Base-by-base conservation (phyloP, 2,888 invertebrate species). In the Lamellibrachia columna region DNA sequence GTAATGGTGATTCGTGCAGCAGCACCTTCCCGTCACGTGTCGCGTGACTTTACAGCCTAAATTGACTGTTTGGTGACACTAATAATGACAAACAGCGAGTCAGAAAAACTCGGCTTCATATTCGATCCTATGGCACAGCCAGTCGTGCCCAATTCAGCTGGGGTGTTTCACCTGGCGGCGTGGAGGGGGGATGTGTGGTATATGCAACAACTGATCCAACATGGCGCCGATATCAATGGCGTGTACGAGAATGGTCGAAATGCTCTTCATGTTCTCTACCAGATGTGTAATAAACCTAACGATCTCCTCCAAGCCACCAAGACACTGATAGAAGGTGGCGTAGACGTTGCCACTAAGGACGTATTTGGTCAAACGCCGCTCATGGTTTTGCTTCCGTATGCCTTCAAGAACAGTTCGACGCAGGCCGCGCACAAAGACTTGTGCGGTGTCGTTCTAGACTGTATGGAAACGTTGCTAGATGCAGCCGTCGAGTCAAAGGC, bases 261-360 rank as follows among this genome's bases (percentile, higher is more conserved):
- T 3, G 92, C 93, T 6, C 90, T 94, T 55, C 94, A 94, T 58
- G 93, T 93, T 53, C 92, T 94, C 22, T 94, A 94, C 90, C 91
- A 91, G 60, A 93, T 93, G 92, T 94, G 94, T 92, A 93, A 93
- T 92, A 94, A 94, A 90, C 94, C 94, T 6, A n/a, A 90, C 8
- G 94, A 94, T 90, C 90, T 94, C 11, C 58, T 92, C 0, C 52
- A 28, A 7, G 55, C 90, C 55, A 94, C 94, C 7, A 53, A 53
- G 15, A n/a, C 92, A 0, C 93, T 94, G 15, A 53, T 93, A 15
- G 52, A 93, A n/a, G 91, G 52, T n/a, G 94, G 94, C 3, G 92
- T 92, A 9, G 92, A 92, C 55, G 91, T 93, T 7, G 92, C 92
- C 52, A 52, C 90, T 52, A 52, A 9, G 28, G 93, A 93, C 90